These are phyloP conservation scores for Dysmachus trigonus DNA, from an alignment of 2,888 invertebrate genomes.

Conservation along the genomic window DNA sequence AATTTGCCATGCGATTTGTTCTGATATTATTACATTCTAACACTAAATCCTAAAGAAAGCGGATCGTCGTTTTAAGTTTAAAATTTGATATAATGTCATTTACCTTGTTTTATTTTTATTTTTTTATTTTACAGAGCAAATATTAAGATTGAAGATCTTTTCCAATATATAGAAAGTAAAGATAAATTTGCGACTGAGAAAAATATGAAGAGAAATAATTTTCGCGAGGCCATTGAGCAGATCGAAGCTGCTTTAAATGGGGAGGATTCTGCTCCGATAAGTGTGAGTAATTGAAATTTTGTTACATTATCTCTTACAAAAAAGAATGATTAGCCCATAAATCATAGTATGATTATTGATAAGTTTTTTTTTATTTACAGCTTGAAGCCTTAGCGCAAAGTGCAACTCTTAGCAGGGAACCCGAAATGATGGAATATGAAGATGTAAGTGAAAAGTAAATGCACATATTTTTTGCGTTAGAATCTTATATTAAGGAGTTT, in stretches of 20 bases:
- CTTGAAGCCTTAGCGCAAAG: slow-evolving; percentile 1
- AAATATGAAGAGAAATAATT: slow-evolving; percentile 81
- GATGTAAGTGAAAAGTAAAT: background rate
- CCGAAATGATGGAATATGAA: background rate
- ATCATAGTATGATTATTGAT: background rate
- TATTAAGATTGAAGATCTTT: slow-evolving; percentile 85
- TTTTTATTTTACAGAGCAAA: slow-evolving; percentile 68
- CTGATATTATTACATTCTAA: background rate
- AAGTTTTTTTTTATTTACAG: background rate
- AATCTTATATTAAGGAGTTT: no score
- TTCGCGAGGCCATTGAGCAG: slow-evolving; percentile 87
- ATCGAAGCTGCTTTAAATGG: slow-evolving; percentile 81
- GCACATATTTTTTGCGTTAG: background rate
- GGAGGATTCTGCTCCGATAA: slow-evolving; percentile 65
- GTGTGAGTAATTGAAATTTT: slow-evolving; percentile 52
- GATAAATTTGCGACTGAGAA: slow-evolving; percentile 77
- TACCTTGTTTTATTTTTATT: background rate
- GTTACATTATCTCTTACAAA: background rate
- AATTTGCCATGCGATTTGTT: slow-evolving; percentile 19
- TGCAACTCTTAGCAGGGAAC: background rate
- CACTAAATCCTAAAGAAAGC: background rate
- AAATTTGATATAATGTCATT: background rate
- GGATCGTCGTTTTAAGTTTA: background rate
- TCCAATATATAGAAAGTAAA: slow-evolving; percentile 79
- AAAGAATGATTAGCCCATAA: background rate